These are phyloP conservation scores for Prionace glauca DNA, from an alignment of 2,797 vertebrate genomes.

Conservation along the genomic window DNA sequence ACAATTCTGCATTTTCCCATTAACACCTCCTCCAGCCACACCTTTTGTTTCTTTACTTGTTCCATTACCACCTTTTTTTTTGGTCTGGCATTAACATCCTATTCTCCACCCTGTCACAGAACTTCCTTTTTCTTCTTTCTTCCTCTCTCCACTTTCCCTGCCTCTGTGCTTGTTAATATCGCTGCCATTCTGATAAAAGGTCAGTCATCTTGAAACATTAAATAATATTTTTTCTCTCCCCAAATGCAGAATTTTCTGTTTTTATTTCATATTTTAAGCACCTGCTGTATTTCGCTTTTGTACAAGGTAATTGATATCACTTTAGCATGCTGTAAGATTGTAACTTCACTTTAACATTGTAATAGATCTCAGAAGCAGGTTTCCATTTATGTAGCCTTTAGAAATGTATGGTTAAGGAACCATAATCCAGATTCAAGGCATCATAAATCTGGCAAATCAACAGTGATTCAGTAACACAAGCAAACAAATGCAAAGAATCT, in stretches of 20 bases:
- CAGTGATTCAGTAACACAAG: not conserved
- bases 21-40: no score
- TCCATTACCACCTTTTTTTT: no score
- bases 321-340: not conserved
- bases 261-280: not conserved
- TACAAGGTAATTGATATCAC: not conserved
- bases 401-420: not conserved
- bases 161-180: no score
- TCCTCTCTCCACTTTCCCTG: no score
- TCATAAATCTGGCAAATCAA: not conserved
- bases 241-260: not conserved
- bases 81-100: no score
- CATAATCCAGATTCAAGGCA: not conserved
- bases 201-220: not conserved
- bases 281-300: not conserved
- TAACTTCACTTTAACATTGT: not conserved
- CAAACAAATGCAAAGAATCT: not conserved
- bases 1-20: no score
- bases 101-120: no score
- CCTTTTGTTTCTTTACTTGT: no score
- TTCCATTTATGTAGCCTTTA: not conserved
- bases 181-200: no score
- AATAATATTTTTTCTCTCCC: not conserved
- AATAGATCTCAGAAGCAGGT: not conserved
- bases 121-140: no score